Evolutionary conservation across 2,888 invertebrate species (phyloP).

Genomic region (Clitarchus hookeri): DNA sequence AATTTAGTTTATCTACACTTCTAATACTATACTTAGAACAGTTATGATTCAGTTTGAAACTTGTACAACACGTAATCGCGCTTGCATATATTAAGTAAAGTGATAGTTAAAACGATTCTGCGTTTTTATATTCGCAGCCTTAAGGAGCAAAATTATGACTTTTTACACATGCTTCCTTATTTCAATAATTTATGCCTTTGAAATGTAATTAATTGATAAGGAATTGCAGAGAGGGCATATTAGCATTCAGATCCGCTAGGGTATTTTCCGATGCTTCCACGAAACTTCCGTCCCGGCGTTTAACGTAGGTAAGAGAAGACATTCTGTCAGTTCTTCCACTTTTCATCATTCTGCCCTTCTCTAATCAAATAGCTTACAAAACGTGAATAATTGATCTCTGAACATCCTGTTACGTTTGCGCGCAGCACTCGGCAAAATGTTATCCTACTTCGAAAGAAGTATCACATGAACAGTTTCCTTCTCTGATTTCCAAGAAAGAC

Average conservation of each 20-base stretch:
- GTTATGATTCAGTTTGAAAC: too few species aligned
- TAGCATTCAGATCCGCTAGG: not conserved
- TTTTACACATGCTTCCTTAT: not conserved
- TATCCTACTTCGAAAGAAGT: not conserved
- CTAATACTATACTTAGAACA: too few species aligned
- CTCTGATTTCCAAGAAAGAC: not conserved
- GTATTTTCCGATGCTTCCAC: not conserved
- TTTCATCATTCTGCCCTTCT: not conserved
- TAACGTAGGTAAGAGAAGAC: not conserved
- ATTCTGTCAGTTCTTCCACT: not conserved
- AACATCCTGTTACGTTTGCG: not conserved
- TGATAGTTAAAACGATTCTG: too few species aligned
- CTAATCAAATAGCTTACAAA: not conserved
- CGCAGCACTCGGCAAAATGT: not conserved
- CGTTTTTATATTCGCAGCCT: too few species aligned
- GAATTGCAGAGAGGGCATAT: not conserved
- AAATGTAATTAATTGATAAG: not conserved
- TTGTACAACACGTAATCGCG: too few species aligned
- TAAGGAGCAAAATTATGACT: too few species aligned
- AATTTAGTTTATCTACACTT: too few species aligned
- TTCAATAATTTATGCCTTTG: not conserved
- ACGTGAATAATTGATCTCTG: not conserved
- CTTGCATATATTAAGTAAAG: too few species aligned
- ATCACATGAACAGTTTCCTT: not conserved
- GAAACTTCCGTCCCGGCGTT: not conserved